phyloP scores from a whole-genome alignment of 2,113 vertebrate genomes.

The Rhineura floridana region DNA sequence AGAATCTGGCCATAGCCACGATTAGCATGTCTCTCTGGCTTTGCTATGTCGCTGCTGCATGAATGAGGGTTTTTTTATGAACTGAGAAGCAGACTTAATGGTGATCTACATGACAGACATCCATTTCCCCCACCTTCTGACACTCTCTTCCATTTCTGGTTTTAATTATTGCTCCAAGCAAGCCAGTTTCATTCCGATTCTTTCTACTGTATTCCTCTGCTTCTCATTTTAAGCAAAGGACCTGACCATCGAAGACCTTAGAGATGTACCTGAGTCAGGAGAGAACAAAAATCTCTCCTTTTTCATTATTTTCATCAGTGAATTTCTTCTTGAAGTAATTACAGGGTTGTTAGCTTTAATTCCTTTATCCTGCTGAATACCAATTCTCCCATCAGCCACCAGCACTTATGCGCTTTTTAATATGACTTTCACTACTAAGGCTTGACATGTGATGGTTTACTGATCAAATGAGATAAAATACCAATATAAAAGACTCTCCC shows the following conservation, averaged over 20 bases:
- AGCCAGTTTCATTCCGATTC: not conserved
- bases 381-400: slow-evolving; percentile 41
- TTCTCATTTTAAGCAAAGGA: slow-evolving; percentile 40
- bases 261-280: slow-evolving; percentile 44
- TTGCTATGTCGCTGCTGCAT: not conserved
- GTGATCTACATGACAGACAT: not conserved
- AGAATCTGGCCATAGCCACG: slow-evolving; percentile 31
- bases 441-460: slow-evolving; percentile 25
- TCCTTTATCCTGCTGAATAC: slow-evolving; percentile 22
- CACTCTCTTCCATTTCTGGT: not conserved
- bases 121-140: slow-evolving; percentile 13
- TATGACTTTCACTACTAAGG: slow-evolving; percentile 45
- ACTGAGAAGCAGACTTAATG: slow-evolving; percentile 21
- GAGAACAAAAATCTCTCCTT: slow-evolving; percentile 52
- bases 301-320: slow-evolving; percentile 52
- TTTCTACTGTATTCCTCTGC: slow-evolving; percentile 19
- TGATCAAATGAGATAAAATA: slow-evolving; percentile 52
- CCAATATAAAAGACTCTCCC: slow-evolving; percentile 28
- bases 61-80: slow-evolving; percentile 48
- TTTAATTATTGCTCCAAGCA: slow-evolving; percentile 63
- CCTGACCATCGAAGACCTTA: slow-evolving; percentile 17
- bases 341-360: slow-evolving; percentile 43
- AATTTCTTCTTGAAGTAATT: slow-evolving; percentile 58
- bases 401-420: slow-evolving; percentile 37
- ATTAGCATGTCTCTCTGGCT: slow-evolving; percentile 47